A percentile compares a stretch with the other conserved stretches of the same genome.
Conservation (phyloP, 2,113 vertebrate species). For the Ibidorhyncha struthersii region DNA sequence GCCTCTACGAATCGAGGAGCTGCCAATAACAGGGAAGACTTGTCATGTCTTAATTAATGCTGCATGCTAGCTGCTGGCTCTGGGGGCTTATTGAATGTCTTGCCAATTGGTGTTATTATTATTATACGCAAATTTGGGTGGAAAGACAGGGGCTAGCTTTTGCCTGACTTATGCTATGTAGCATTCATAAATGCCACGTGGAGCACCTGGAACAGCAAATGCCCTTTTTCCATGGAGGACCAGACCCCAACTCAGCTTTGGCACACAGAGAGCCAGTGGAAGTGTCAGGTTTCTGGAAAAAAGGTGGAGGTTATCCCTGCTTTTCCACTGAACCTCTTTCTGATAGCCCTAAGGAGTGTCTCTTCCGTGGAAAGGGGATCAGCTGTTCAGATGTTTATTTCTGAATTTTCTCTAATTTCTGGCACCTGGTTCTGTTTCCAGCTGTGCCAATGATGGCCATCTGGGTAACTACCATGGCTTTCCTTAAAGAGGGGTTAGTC, state of each 20-base stretch:
- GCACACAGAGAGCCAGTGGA: rapidly evolving
- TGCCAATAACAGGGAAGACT: not conserved
- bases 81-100: not conserved
- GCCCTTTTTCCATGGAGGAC: not conserved
- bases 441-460: not conserved
- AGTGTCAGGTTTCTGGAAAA: not conserved
- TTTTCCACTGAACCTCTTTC: not conserved
- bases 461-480: not conserved
- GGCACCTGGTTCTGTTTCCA: not conserved
- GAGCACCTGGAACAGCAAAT: not conserved
- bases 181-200: not conserved
- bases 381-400: not conserved
- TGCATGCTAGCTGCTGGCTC: not conserved
- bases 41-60: not conserved
- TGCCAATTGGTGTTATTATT: not conserved
- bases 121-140: not conserved
- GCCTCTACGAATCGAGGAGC: not conserved
- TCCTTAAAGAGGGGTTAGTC: not conserved
- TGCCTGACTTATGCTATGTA: not conserved
- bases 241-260: not conserved
- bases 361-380: not conserved
- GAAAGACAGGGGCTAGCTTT: not conserved
- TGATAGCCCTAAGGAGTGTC: not conserved
- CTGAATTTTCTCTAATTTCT: not conserved
- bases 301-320: not conserved